phyloP scores from a whole-genome alignment of 2,113 vertebrate genomes.

The Hypanus sabinus region DNA sequence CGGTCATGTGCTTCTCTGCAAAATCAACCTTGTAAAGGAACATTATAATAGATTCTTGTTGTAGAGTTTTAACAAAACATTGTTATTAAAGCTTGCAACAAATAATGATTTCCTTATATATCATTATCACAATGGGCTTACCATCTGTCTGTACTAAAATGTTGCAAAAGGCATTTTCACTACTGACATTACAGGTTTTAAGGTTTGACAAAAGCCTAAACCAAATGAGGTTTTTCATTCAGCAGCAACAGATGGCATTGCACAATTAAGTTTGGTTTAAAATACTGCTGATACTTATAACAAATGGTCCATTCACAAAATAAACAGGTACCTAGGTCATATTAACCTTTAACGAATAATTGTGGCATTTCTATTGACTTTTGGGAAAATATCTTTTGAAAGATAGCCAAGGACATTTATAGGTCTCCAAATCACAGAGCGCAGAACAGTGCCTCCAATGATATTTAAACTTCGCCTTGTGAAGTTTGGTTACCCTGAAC shows the following conservation, averaged over 20 bases:
- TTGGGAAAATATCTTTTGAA: neutral
- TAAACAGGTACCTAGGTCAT: neutral
- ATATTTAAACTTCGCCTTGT: neutral
- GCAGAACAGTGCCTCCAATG: neutral
- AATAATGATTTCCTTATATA: neutral
- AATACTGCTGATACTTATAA: neutral
- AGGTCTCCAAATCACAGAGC: neutral
- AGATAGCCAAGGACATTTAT: neutral
- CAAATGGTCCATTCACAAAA: constrained; percentile 1
- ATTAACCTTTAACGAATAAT: constrained; percentile 28
- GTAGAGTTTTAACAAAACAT: neutral
- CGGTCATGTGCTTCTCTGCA: neutral
- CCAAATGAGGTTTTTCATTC: neutral
- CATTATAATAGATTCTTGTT: neutral
- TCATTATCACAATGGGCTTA: neutral
- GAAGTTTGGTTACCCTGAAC: neutral
- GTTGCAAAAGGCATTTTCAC: neutral
- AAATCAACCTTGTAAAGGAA: neutral
- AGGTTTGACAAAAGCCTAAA: neutral
- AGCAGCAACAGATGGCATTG: neutral
- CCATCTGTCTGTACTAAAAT: neutral
- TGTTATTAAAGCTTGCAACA: neutral
- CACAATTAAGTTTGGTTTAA: neutral
- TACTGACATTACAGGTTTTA: neutral
- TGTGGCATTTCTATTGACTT: neutral